Percentiles rank a stretch among this genome's conserved stretches.
Conservation (phyloP, 2,113 vertebrate genomes). For the Nipponia nippon region DNA sequence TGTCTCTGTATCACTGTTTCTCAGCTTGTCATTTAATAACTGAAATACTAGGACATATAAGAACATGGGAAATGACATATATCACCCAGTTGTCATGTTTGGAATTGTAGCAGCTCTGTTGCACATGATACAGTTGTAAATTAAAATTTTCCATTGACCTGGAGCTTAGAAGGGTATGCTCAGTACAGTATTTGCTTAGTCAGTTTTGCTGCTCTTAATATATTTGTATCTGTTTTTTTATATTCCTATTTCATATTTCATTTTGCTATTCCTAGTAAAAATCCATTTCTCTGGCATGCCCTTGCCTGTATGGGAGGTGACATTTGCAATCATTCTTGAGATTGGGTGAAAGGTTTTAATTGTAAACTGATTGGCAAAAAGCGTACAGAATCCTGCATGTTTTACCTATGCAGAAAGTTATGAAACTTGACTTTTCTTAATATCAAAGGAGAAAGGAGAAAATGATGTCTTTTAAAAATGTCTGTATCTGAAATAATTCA, state of each 20-base stretch:
- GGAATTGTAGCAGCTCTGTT: conserved; percentile 36
- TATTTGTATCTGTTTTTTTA: neutral
- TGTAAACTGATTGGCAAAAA: neutral
- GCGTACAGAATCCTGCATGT: neutral
- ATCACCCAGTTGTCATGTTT: conserved; percentile 44
- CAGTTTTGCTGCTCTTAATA: neutral
- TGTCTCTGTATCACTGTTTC: neutral
- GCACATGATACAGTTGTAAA: conserved; percentile 41
- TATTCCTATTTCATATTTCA: neutral
- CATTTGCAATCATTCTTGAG: neutral
- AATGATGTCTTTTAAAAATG: neutral
- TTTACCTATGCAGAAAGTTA: neutral
- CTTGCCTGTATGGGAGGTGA: neutral
- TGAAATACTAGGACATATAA: conserved; percentile 6
- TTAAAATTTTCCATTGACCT: conserved; percentile 47
- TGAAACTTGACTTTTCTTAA: neutral
- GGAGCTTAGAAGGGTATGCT: neutral
- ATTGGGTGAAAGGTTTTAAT: neutral
- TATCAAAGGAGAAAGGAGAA: neutral
- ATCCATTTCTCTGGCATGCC: neutral
- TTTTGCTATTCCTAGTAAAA: neutral
- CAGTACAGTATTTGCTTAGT: conserved; percentile 15
- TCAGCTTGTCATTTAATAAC: conserved; percentile 48
- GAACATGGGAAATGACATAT: conserved; percentile 26
- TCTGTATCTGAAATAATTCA: neutral